Conservation (phyloP, 2,113 vertebrate genomes). For the Oreochromis spilurus region DNA sequence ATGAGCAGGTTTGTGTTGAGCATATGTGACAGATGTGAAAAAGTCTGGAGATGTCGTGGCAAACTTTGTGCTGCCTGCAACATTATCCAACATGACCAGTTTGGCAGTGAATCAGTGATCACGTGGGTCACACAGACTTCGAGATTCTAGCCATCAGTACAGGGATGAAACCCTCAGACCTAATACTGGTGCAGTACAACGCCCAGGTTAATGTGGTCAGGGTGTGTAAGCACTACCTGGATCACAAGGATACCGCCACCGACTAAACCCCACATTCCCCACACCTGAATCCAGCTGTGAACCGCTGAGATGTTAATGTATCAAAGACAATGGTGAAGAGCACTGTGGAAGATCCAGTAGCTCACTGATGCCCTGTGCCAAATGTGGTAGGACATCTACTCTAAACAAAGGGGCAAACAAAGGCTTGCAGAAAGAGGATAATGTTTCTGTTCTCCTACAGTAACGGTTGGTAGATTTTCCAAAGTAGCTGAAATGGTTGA, state of each 20-base stretch:
- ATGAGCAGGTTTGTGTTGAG: neutral
- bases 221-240: neutral
- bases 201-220: neutral
- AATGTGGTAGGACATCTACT: neutral
- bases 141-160: neutral
- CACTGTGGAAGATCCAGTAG: neutral
- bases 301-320: neutral
- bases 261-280: neutral
- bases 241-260: neutral
- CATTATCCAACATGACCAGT: neutral
- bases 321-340: neutral
- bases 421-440: neutral
- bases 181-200: neutral
- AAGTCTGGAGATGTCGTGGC: neutral
- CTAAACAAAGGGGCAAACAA: neutral
- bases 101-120: neutral
- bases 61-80: neutral
- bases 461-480: neutral
- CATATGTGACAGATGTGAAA: neutral
- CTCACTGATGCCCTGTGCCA: neutral
- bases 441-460: neutral
- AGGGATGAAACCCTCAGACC: neutral
- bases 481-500: neutral
- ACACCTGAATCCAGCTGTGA: neutral
- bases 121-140: neutral